Evolutionary conservation across 2,113 vertebrate genomes (phyloP).

Genomic region (Pogonocichla stellata): DNA sequence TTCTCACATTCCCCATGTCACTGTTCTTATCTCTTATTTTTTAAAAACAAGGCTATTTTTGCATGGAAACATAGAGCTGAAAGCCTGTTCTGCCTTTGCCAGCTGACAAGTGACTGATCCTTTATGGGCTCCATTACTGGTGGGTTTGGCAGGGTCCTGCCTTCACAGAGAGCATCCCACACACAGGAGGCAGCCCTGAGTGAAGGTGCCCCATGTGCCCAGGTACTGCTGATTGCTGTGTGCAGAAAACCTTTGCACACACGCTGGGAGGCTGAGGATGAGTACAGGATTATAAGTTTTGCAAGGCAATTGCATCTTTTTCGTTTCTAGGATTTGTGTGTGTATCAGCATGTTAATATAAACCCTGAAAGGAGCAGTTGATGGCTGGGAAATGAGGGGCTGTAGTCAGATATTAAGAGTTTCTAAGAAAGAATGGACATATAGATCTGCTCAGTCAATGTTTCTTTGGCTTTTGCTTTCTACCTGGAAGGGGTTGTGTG

Average conservation of each 20-base stretch:
- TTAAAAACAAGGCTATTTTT: background rate
- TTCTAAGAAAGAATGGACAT: background rate
- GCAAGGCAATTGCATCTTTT: background rate
- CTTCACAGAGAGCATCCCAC: background rate
- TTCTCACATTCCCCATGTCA: background rate
- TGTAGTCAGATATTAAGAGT: background rate
- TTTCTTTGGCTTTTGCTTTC: background rate
- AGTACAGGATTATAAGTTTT: background rate
- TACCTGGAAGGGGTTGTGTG: background rate
- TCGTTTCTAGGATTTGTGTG: background rate
- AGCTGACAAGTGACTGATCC: background rate
- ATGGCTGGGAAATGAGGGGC: background rate
- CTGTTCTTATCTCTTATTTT: background rate
- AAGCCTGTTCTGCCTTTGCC: background rate
- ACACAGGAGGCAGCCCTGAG: background rate
- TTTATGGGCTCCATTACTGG: background rate
- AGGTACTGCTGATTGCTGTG: background rate
- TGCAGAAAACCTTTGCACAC: background rate
- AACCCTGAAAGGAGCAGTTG: background rate
- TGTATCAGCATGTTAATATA: background rate
- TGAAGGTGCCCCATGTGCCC: fast-evolving
- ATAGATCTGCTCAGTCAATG: background rate
- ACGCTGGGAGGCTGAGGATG: background rate
- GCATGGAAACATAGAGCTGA: background rate
- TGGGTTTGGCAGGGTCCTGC: background rate